Base-by-base conservation (phyloP, 1,140 invertebrate genomes). In the Cydia strobilella region DNA sequence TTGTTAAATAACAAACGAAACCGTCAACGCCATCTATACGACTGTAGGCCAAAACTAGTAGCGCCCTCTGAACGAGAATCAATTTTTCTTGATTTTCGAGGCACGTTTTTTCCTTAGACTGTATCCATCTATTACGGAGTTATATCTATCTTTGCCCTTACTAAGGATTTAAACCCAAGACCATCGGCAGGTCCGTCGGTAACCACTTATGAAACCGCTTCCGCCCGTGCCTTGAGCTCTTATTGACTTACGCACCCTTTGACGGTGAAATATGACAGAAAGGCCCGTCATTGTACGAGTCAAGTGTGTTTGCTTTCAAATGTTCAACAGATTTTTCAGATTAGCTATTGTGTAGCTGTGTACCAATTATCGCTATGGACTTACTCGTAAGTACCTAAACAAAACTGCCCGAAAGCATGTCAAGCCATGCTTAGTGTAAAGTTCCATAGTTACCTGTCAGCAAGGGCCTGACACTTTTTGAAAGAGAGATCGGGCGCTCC, bases 281-380 rank as follows among this genome's bases (percentile, higher is more conserved):
- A 18, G 27, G 0, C 12, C 20, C 4, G 12, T 12, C 23, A 25
- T 31, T 66, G 42, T 45, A 45, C 4, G 4, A n/a, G 25, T 42
- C 31, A 35, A 35, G 35, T 10, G 42, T 66, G 63, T 69, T 66
- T 20, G n/a, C 10, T 15, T 9, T 18, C n/a, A 31, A 69, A n/a
- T 69, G 31, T 20, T 51, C 3, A 10, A 66, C 25, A 7, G n/a
- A n/a, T 42, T n/a, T 9, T 35, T 10, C 65, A 35, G 65, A 69
- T 69, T 69, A 69, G n/a, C 65, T 69, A 27, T 31, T 66, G 48
- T 18, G 48, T 66, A 66, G 4, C 27, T 35, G 25, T 66, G 27
- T 66, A 31, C 12, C 27, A n/a, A n/a, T 65, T 25, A 31, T 25
- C 12, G 63, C 4, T 13, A 15, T 31, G 27, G 27, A 10, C 13